Evolutionary conservation across 2,797 vertebrate species (phyloP).

Genomic region (Menidia menidia): DNA sequence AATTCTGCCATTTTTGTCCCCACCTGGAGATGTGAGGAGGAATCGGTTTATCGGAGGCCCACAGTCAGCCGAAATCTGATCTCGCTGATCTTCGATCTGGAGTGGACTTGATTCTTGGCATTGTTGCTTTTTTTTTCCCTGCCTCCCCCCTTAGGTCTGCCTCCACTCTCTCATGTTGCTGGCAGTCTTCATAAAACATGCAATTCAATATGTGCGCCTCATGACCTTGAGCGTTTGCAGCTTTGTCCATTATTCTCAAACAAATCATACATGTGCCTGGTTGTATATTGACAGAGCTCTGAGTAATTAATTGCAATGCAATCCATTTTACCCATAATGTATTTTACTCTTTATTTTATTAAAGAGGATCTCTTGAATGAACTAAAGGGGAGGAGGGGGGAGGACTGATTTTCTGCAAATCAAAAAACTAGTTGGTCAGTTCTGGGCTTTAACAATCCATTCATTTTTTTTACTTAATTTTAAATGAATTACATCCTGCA

Average conservation of each 20-base stretch:
- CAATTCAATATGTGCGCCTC: constrained; percentile 23
- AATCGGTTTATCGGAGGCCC: constrained; percentile 19
- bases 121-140: constrained; percentile 15
- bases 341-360: too few relatives aligned
- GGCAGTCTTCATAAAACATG: constrained; percentile 32
- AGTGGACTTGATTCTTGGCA: not conserved
- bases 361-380: too few relatives aligned
- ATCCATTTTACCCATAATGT: not conserved
- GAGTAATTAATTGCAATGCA: not conserved
- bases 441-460: too few relatives aligned
- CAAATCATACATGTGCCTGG: not conserved
- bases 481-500: not conserved
- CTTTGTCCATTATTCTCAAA: constrained; percentile 13
- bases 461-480: not conserved
- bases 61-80: constrained; percentile 17
- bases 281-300: not conserved
- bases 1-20: not conserved
- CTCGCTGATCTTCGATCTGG: not conserved
- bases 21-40: constrained; percentile 17
- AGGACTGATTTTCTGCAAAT: too few relatives aligned
- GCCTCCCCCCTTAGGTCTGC: not conserved
- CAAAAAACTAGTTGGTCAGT: too few relatives aligned
- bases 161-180: constrained; percentile 6
- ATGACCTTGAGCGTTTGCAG: constrained; percentile 28
- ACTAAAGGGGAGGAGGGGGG: too few relatives aligned